These are phyloP conservation scores for Lycopodina hypogea DNA, from an alignment of 37 sponge, comb jelly and placozoan species.

Conservation along the genomic window DNA sequence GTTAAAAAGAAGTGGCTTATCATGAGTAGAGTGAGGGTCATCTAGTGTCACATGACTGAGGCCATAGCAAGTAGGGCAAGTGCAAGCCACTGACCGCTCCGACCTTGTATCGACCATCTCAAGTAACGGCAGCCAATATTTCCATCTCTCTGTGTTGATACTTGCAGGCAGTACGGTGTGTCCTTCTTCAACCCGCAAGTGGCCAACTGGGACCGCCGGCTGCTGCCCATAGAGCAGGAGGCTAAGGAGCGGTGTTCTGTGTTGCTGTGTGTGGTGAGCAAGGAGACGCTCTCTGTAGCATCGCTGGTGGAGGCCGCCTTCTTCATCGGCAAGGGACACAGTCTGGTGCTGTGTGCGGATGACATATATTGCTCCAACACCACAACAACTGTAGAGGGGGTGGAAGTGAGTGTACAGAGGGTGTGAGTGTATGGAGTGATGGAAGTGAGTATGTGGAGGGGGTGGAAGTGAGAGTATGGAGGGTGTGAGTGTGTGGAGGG, in stretches of 20 bases:
- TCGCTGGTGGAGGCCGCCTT: slow-evolving; percentile 77
- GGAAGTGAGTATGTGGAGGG: no score
- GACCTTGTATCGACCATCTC: no score
- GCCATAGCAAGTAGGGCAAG: no score
- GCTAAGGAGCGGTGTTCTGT: slow-evolving; percentile 70
- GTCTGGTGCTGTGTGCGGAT: slow-evolving; percentile 47
- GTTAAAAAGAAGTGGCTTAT: no score
- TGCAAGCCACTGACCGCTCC: no score
- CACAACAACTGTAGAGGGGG: slow-evolving; percentile 24
- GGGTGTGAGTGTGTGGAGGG: no score
- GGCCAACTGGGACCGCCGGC: slow-evolving; percentile 58
- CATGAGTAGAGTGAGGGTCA: no score
- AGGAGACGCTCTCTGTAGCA: slow-evolving; percentile 57
- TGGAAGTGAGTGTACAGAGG: slow-evolving; percentile 18
- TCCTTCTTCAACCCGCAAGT: slow-evolving; percentile 84
- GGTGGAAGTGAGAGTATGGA: no score
- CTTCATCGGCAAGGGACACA: slow-evolving; percentile 51
- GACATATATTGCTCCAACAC: slow-evolving; percentile 20
- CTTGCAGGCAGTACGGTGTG: slow-evolving; percentile 45
- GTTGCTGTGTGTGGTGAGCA: slow-evolving; percentile 54
- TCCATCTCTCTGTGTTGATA: no score
- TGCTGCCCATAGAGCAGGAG: slow-evolving; percentile 72
- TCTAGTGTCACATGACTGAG: no score
- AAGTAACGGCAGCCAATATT: no score
- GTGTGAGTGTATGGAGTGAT: neutral